These are phyloP conservation scores for Machimus rusticus DNA, from an alignment of 2,888 invertebrate species.

Conservation along the genomic window DNA sequence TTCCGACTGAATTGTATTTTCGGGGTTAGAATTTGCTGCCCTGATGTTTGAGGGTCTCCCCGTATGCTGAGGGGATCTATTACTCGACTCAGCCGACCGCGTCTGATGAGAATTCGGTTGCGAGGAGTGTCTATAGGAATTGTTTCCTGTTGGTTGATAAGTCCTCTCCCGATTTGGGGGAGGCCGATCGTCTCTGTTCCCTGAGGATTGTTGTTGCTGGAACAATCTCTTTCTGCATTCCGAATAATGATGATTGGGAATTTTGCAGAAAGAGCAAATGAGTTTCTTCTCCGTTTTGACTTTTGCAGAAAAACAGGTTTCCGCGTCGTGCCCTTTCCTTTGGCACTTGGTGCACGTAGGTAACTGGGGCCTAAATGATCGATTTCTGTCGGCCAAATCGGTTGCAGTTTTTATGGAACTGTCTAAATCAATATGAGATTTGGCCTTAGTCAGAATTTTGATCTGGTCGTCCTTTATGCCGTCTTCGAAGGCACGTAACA, in stretches of 20 bases:
- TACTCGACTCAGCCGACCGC: too few species aligned
- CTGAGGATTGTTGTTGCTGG: not conserved
- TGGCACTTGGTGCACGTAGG: not conserved
- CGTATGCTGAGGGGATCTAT: too few species aligned
- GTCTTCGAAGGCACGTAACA: not conserved
- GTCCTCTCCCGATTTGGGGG: not conserved
- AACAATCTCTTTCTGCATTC: not conserved
- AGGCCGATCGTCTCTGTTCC: not conserved
- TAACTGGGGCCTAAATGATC: not conserved
- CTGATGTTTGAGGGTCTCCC: too few species aligned
- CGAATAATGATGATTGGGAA: not conserved
- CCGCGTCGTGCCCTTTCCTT: not conserved
- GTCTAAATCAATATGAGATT: not conserved
- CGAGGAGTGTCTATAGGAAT: too few species aligned
- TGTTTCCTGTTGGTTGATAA: not conserved
- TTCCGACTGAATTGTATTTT: not conserved
- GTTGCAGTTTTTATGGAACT: not conserved
- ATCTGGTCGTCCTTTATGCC: not conserved
- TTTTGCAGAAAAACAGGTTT: not conserved
- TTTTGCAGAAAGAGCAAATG: not conserved
- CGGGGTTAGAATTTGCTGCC: too few species aligned
- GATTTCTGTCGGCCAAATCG: not conserved
- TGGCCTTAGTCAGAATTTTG: not conserved
- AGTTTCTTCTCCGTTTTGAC: not conserved
- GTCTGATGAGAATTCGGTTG: too few species aligned